phyloP scores from a whole-genome alignment of 2,888 invertebrate genomes.

The Steromphala cineraria region DNA sequence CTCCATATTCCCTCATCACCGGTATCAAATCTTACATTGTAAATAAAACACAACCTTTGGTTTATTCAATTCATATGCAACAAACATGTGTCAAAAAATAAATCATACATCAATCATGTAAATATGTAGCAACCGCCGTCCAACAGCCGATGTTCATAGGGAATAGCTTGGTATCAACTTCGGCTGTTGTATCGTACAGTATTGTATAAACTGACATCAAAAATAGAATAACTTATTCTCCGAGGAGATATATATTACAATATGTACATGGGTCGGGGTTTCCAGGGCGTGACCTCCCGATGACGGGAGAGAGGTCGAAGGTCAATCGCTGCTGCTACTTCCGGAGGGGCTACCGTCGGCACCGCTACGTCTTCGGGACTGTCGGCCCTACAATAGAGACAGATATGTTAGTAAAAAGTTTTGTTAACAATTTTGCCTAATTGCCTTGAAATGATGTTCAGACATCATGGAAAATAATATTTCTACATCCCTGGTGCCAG shows the following conservation, averaged over 20 bases:
- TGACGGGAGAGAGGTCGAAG: not conserved
- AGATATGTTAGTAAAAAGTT: not conserved
- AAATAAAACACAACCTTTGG: not conserved
- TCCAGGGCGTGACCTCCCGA: conserved; percentile 17
- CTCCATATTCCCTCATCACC: too few species aligned
- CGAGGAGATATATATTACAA: conserved; percentile 33
- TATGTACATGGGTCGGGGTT: conserved; percentile 32
- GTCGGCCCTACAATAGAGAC: conserved; percentile 6
- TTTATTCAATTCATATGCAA: not conserved
- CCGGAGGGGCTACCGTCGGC: conserved; percentile 47
- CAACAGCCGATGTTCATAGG: too few species aligned
- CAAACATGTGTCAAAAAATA: not conserved
- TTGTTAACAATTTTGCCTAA: too few species aligned
- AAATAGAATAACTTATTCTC: conserved; percentile 38
- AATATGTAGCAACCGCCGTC: too few species aligned
- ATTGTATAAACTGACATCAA: conserved; percentile 22
- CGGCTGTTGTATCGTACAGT: not conserved
- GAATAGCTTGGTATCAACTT: too few species aligned
- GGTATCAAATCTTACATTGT: too few species aligned
- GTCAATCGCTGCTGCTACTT: conserved; percentile 41
- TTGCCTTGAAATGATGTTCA: too few species aligned
- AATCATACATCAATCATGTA: not conserved
- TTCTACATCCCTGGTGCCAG: too few species aligned
- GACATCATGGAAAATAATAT: too few species aligned
- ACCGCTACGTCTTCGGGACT: conserved; percentile 27